Conservation (phyloP, 1,140 invertebrate species). For the Teleopsis dalmanni region DNA sequence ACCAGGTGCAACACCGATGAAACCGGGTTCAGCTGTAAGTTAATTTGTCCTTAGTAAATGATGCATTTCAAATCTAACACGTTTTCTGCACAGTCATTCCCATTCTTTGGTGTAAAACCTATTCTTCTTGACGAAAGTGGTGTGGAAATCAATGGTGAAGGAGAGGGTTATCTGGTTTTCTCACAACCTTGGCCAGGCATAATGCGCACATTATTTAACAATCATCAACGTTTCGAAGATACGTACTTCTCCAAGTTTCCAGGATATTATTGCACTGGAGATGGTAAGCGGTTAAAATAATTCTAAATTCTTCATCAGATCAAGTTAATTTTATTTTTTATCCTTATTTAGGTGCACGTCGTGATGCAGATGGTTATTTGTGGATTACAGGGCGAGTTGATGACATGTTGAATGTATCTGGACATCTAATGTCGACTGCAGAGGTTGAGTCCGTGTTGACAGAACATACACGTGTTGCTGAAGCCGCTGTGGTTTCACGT, state of each 20-base stretch:
- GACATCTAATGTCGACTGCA: constrained; percentile 93
- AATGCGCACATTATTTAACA: constrained; percentile 87
- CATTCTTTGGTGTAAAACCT: constrained; percentile 93
- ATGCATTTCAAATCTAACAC: not conserved
- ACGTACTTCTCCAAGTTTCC: constrained; percentile 95
- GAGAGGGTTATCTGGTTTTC: constrained; percentile 92
- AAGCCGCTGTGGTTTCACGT: constrained; percentile 91
- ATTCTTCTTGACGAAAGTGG: constrained; percentile 83
- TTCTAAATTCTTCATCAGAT: not conserved
- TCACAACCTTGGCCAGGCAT: constrained; percentile 93
- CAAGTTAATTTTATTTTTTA: not conserved
- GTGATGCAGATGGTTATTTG: constrained; percentile 90
- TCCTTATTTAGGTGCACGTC: constrained; percentile 61
- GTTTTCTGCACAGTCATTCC: constrained; percentile 66
- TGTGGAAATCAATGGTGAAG: constrained; percentile 74
- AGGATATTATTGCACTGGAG: constrained; percentile 94
- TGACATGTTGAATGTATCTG: constrained; percentile 97
- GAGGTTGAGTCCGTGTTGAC: constrained; percentile 89
- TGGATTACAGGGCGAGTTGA: constrained; percentile 97
- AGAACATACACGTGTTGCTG: constrained; percentile 74
- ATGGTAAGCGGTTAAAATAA: constrained; percentile 60
- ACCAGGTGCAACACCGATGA: constrained; percentile 90
- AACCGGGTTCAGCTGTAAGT: constrained; percentile 92
- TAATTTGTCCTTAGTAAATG: not conserved
- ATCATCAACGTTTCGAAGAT: constrained; percentile 87